phyloP scores from a whole-genome alignment of 2,888 invertebrate genomes.

The Orthosia cruda region DNA sequence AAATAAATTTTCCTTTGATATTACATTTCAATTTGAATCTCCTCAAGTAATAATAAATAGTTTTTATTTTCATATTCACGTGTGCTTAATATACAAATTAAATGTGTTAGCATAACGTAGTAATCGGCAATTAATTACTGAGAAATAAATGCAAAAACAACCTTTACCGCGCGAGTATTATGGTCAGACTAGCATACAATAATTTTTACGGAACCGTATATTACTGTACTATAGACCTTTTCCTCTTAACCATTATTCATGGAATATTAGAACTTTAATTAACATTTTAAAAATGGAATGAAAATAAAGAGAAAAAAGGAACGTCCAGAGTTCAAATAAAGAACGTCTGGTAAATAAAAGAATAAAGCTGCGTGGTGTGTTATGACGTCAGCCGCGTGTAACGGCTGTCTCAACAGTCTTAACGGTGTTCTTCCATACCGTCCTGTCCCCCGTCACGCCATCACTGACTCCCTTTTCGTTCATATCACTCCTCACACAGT shows the following conservation, averaged over 20 bases:
- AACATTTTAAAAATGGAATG: slow-evolving; percentile 2
- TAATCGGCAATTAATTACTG: background rate
- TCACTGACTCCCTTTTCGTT: no score
- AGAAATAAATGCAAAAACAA: background rate
- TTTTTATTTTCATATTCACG: slow-evolving; percentile 2
- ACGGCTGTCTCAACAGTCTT: no score
- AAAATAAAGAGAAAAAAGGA: slow-evolving; percentile 7
- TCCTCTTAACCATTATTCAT: background rate
- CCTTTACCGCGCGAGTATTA: background rate
- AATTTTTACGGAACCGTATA: background rate
- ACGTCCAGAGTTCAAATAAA: slow-evolving; percentile 36
- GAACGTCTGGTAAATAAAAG: slow-evolving; percentile 56
- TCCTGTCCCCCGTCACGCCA: no score
- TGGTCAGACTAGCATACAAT: background rate
- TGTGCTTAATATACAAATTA: background rate
- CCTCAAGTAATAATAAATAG: slow-evolving; percentile 11
- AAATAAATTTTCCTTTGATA: slow-evolving; percentile 4
- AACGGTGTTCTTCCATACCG: no score
- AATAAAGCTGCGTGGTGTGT: slow-evolving; percentile 71
- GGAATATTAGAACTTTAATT: background rate
- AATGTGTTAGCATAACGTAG: background rate
- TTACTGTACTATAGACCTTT: background rate
- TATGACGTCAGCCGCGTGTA: slow-evolving; percentile 79
- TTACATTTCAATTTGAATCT: slow-evolving; percentile 22
- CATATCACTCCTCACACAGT: no score